phyloP scores from a whole-genome alignment of 37 sponge, comb jelly and placozoan species.

The Lycopodina hypogea region DNA sequence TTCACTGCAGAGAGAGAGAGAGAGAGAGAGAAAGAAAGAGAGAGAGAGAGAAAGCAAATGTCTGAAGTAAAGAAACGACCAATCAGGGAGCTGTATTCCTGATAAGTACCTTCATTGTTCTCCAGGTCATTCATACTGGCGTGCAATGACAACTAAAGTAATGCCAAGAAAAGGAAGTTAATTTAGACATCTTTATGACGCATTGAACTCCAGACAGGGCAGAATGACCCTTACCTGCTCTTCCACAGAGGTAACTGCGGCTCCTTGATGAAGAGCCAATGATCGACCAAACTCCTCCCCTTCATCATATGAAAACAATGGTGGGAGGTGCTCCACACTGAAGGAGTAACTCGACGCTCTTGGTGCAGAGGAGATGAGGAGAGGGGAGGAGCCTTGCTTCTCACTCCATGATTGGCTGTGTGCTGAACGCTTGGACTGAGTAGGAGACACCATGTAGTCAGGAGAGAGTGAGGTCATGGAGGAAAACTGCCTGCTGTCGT shows the following conservation, averaged over 20 bases:
- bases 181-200: background rate
- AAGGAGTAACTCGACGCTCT: background rate
- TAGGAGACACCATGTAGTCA: too few relatives aligned
- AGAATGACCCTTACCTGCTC: too few relatives aligned
- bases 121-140: slow-evolving; percentile 16
- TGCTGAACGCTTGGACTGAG: background rate
- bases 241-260: slow-evolving; percentile 43
- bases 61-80: too few relatives aligned
- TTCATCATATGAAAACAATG: slow-evolving; percentile 75
- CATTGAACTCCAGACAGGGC: too few relatives aligned
- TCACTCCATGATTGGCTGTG: slow-evolving; percentile 50
- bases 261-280: slow-evolving; percentile 49
- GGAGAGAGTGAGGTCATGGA: too few relatives aligned
- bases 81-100: too few relatives aligned
- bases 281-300: slow-evolving; percentile 54
- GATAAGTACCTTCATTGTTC: background rate
- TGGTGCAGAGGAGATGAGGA: background rate
- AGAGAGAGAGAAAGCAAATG: background rate
- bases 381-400: slow-evolving; percentile 3
- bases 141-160: slow-evolving; percentile 14
- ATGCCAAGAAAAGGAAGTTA: background rate
- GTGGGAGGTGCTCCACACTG: slow-evolving; percentile 67
- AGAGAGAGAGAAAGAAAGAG: background rate
- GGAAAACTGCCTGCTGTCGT: too few relatives aligned
- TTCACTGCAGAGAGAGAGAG: background rate